Conservation (phyloP, 2,113 vertebrate genomes). For the Uria lomvia region DNA sequence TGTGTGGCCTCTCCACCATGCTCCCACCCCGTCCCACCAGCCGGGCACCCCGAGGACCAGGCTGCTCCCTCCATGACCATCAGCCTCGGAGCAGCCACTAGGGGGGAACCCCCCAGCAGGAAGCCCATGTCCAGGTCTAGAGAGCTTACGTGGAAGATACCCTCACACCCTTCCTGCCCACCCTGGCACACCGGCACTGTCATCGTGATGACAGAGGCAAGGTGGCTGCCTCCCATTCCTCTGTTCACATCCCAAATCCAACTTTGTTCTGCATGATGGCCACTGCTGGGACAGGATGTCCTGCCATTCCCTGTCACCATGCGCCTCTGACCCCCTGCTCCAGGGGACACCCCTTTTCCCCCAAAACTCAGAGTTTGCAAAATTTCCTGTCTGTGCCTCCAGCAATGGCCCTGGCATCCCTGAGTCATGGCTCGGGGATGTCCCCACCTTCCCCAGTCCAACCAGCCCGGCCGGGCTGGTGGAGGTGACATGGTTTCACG, state of each 20-base stretch:
- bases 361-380: not conserved
- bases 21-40: not conserved
- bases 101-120: not conserved
- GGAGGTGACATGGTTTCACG: fast-evolving
- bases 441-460: not conserved
- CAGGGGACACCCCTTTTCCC: not conserved
- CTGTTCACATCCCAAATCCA: not conserved
- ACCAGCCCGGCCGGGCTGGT: not conserved
- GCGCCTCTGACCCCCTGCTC: fast-evolving
- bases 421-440: not conserved
- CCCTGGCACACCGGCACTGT: not conserved
- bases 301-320: fast-evolving
- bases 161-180: not conserved
- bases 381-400: not conserved
- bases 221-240: not conserved
- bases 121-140: not conserved
- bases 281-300: not conserved
- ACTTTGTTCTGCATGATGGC: not conserved
- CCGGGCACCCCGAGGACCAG: not conserved
- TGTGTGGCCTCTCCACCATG: fast-evolving
- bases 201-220: not conserved
- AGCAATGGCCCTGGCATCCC: not conserved
- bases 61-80: not conserved
- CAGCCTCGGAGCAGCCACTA: not conserved
- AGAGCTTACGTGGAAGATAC: not conserved